Base-by-base conservation (phyloP, 2,888 invertebrate species). In the Lymantria dispar region DNA sequence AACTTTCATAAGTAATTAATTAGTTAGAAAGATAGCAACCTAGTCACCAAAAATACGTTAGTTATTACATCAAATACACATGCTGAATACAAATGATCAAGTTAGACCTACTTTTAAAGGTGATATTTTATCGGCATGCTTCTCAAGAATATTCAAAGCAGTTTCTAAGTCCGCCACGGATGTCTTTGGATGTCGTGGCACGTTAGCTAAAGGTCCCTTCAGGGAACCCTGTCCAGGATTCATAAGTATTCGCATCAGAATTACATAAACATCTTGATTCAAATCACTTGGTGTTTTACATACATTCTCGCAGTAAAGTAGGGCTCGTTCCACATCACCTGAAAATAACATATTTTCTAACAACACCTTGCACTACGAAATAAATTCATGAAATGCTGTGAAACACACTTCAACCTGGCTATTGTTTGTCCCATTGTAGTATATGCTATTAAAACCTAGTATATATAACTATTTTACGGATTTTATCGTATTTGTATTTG, bases 91-190 rank as follows among this genome's bases (percentile, higher is more conserved):
- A 22, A 22, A 22, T 5, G 36, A 9, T 36, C 7, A 22, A 8
- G 36, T 3, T 38, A 22, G 5, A 64, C 73, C 60, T 74, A 95
- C 95, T 85, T 96, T 95, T 9, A 95, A 82, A 0, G 98, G 96
- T 68, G 98, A 95, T 68, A 99, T 96, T 81, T 95, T 95, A 9
- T 94, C 93, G 0, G 98, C 97, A 81, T 98, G 95, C 62, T 95
- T 94, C 70, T 97, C 96, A 37, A 99, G 86, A 49, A 99, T 89
- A 59, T 93, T 89, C 7, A 99, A 86, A 8, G 98, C 97, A 48
- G 95, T 94, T 67, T 96, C 94, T 39, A 96, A 82, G 80, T 98
- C 96, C 0, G 96, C 95, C 45, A 93, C 92, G 0, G 94, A 83
- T 0, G 94, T 94, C 65, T 93, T 93, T 40, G 92, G 94, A 74